Conservation (phyloP, 2,888 invertebrate genomes). For the Caprella mutica region DNA sequence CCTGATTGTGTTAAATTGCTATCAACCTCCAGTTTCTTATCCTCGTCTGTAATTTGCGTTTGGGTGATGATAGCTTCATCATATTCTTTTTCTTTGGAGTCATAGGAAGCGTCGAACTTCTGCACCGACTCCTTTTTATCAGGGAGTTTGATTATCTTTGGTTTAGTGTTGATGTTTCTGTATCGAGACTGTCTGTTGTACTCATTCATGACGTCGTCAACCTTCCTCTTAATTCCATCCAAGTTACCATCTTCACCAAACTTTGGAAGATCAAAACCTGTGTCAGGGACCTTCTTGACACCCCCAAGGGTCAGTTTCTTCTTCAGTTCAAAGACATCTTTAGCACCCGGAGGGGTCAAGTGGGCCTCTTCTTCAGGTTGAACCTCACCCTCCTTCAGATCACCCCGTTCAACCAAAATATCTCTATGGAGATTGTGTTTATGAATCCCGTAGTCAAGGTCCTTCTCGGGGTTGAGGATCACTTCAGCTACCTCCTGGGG, state of each 20-base stretch:
- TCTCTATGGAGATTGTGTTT: not conserved
- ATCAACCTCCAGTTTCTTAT: not conserved
- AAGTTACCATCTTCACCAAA: not conserved
- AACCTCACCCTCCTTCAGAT: not conserved
- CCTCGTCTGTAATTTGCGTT: constrained; percentile 4
- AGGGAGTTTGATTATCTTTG: not conserved
- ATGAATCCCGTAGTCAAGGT: not conserved
- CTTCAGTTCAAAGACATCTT: not conserved
- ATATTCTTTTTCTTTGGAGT: not conserved
- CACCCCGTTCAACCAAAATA: not conserved
- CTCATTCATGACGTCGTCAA: not conserved
- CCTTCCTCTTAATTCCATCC: not conserved
- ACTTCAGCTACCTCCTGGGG: constrained; percentile 16
- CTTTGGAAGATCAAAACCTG: not conserved
- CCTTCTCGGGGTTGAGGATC: constrained; percentile 24
- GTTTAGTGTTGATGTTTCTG: too few relatives aligned
- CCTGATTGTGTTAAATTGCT: not conserved
- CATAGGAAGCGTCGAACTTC: not conserved
- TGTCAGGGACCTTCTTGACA: not conserved
- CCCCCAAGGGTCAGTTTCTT: too few relatives aligned
- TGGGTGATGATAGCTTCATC: not conserved
- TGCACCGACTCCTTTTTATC: not conserved
- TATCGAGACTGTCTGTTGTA: not conserved
- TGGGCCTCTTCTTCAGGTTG: not conserved
- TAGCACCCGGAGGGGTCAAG: too few relatives aligned